phyloP scores from a whole-genome alignment of 2,797 vertebrate genomes.

The Yasuhikotakia modesta region DNA sequence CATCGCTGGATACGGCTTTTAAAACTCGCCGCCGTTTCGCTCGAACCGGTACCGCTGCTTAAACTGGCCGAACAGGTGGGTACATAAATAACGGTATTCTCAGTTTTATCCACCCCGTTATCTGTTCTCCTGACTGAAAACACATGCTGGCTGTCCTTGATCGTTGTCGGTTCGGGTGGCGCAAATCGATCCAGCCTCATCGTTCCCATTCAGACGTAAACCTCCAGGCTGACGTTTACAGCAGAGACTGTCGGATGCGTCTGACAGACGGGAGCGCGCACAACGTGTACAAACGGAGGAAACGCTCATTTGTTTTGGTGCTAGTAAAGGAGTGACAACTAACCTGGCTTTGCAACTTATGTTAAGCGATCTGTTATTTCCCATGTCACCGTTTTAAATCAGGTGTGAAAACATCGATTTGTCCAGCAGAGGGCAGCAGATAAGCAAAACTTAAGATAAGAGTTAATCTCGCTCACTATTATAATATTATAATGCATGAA shows the following conservation, averaged over 20 bases:
- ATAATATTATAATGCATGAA: neutral
- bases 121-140: constrained; percentile 54
- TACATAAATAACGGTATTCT: neutral
- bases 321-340: constrained; percentile 10
- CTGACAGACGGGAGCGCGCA: too few relatives aligned
- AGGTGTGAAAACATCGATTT: neutral
- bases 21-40: constrained; percentile 39
- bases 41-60: constrained; percentile 52
- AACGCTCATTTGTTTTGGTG: neutral
- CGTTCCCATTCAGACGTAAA: neutral
- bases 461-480: neutral
- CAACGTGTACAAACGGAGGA: neutral
- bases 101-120: neutral
- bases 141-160: constrained; percentile 42
- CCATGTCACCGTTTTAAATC: neutral
- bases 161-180: constrained; percentile 56
- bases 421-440: constrained; percentile 23
- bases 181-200: constrained; percentile 61
- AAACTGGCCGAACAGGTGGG: constrained; percentile 57
- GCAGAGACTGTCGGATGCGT: neutral
- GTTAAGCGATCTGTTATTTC: neutral
- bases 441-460: neutral
- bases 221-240: neutral
- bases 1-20: constrained; percentile 38
- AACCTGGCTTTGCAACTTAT: neutral